Base-by-base conservation (phyloP, 1,140 invertebrate species). In the Sinonovacula constricta region DNA sequence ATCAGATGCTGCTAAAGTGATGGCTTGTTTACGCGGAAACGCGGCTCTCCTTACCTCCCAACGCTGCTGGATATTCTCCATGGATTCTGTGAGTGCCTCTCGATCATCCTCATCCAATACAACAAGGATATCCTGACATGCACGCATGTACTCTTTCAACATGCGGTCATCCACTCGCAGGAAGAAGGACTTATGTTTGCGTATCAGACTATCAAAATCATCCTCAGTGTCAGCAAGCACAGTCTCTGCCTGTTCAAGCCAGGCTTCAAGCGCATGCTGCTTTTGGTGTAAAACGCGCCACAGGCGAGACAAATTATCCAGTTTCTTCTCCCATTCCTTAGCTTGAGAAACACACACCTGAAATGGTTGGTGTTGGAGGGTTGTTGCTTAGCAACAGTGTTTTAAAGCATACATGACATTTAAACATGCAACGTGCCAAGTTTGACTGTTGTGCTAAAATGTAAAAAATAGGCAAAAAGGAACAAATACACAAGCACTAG, bases 281-380 rank as follows among this genome's bases (percentile, higher is more conserved):
- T 94, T 95, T 80, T 95, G 94, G 30, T 94, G 93, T 87, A 96
- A 97, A 78, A 95, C 94, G n/a, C 95, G 94, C 97, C 97, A 98
- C 59, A 95, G 94, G 3, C 95, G 92, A 1, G 95, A 93, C 0
- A 95, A 93, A 85, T 96, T 95, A 81, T 95, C 94, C 15, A 98
- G 92, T 63, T 91, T 90, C 80, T 95, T 93, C 86, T 98, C 96
- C 93, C 94, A 95, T 2, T 95, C 75, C 95, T 94, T 87, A 76
- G 87, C 83, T 75, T 67, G 57, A 15, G 70, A 81, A 12, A 85
- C 74, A 79, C 79, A 85, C 39, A 69, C 82, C 86, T 88, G 62
- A 14, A 79, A 80, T 59, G 33, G 53, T n/a, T 45, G 51, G 18
- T 3, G 51, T 56, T 49, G 28, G 22, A 59, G 33, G 39, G 49